phyloP scores from a whole-genome alignment of 2,888 invertebrate species.

The Anarsia innoxiella region DNA sequence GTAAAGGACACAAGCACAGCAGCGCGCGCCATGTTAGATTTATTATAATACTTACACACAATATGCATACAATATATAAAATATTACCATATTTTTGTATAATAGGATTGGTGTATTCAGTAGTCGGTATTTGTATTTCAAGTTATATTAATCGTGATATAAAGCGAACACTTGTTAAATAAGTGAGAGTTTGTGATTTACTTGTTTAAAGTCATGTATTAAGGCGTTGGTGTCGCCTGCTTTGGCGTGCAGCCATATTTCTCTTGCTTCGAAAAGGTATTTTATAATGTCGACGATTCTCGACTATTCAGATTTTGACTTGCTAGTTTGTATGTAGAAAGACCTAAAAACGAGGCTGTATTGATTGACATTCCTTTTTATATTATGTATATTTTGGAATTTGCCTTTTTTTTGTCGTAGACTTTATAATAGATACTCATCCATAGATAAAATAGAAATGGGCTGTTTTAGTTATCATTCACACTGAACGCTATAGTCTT shows the following conservation, averaged over 20 bases:
- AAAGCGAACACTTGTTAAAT: conserved; percentile 40
- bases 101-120: conserved; percentile 66
- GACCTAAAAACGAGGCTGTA: conserved; percentile 33
- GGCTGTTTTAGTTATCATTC: conserved; percentile 49
- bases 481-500: conserved; percentile 41
- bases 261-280: conserved; percentile 19
- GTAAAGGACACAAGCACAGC: conserved; percentile 30
- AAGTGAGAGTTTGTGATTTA: conserved; percentile 50
- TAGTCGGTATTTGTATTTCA: conserved; percentile 68
- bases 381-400: conserved; percentile 28
- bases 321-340: conserved; percentile 10
- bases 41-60: conserved; percentile 64
- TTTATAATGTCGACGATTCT: conserved; percentile 5
- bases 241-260: conserved; percentile 64
- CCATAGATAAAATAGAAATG: conserved; percentile 56
- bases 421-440: conserved; percentile 31
- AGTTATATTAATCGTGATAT: conserved; percentile 44
- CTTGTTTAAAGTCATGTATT: conserved; percentile 39
- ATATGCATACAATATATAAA: conserved; percentile 56
- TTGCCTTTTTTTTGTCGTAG: conserved; percentile 53
- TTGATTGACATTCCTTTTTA: conserved; percentile 60
- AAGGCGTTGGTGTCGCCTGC: conserved; percentile 35
- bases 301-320: conserved; percentile 1
- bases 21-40: conserved; percentile 61
- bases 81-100: conserved; percentile 72